These are phyloP conservation scores for Cirrhinus mrigala DNA, from an alignment of 2,797 vertebrate species.

Conservation along the genomic window DNA sequence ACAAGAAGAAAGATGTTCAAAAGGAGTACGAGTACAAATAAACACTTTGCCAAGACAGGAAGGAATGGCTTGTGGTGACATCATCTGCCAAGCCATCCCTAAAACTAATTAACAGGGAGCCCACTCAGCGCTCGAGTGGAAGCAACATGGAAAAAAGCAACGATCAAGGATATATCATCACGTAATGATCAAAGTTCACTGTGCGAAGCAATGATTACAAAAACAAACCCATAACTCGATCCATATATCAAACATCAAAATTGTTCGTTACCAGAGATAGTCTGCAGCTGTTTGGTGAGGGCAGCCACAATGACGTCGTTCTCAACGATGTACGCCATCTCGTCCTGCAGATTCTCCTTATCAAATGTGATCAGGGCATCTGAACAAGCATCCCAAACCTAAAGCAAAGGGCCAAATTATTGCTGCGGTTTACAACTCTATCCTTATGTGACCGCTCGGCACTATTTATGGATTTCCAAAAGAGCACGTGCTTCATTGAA, in stretches of 20 bases:
- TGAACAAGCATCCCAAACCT: conserved; percentile 98
- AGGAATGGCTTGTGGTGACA: conserved; percentile 70
- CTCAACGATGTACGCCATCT: conserved; percentile 97
- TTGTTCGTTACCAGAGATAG: conserved; percentile 81
- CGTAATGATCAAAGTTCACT: conserved; percentile 17
- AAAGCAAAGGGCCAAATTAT: conserved; percentile 63
- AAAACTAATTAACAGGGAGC: conserved; percentile 64
- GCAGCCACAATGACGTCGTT: conserved; percentile 92
- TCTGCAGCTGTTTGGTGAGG: conserved; percentile 89
- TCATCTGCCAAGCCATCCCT: conserved; percentile 64
- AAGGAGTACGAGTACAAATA: conserved; percentile 72
- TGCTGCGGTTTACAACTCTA: conserved; percentile 69
- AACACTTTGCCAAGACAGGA: conserved; percentile 70
- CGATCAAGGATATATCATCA: conserved; percentile 27
- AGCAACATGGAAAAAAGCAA: conserved; percentile 45
- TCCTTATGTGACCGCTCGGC: conserved; percentile 70
- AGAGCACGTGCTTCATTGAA: conserved; percentile 64
- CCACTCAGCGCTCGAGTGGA: conserved; percentile 45
- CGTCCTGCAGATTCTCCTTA: conserved; percentile 90
- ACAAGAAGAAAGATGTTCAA: conserved; percentile 43
- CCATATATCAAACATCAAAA: conserved; percentile 53
- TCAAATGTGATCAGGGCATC: conserved; percentile 97
- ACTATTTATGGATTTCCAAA: conserved; percentile 72
- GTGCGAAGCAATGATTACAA: background rate
- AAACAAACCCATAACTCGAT: conserved; percentile 36